Percentiles rank a stretch among this genome's conserved stretches.
Conservation (phyloP, 2,797 vertebrate genomes). For the Babyrousa celebensis region DNA sequence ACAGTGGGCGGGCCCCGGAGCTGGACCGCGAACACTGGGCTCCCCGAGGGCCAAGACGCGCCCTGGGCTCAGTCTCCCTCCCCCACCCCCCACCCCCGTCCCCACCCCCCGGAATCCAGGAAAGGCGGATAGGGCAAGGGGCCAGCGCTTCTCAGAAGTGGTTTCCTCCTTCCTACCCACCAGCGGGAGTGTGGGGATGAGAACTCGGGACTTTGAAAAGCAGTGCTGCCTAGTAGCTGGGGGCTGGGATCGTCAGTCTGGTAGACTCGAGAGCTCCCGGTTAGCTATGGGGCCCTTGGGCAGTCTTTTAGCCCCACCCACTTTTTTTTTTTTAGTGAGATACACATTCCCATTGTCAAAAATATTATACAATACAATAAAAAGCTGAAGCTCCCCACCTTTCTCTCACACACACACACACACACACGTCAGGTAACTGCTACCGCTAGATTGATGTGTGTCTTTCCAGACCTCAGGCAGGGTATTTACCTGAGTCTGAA, state of each 20-base stretch:
- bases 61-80: too few relatives aligned
- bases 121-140: not conserved
- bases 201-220: not conserved
- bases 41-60: not conserved
- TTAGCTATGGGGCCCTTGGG: not conserved
- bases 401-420: not conserved
- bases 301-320: not conserved
- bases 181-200: not conserved
- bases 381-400: not conserved
- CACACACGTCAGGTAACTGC: not conserved
- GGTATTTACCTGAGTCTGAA: not conserved
- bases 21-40: not conserved
- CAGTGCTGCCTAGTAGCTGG: not conserved
- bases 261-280: not conserved
- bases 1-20: slow-evolving; percentile 71
- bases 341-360: slow-evolving; percentile 44
- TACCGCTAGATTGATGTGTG: not conserved
- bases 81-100: too few relatives aligned
- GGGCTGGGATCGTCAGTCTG: not conserved
- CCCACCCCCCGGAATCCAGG: not conserved
- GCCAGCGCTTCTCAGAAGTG: not conserved
- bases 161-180: not conserved
- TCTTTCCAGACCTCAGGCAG: not conserved
- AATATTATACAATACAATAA: not conserved
- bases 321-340: not conserved